A percentile compares a stretch with the other conserved stretches of the same genome.
Evolutionary conservation across 2,888 invertebrate species (phyloP).

Genomic region (Podotricha telesiphe): DNA sequence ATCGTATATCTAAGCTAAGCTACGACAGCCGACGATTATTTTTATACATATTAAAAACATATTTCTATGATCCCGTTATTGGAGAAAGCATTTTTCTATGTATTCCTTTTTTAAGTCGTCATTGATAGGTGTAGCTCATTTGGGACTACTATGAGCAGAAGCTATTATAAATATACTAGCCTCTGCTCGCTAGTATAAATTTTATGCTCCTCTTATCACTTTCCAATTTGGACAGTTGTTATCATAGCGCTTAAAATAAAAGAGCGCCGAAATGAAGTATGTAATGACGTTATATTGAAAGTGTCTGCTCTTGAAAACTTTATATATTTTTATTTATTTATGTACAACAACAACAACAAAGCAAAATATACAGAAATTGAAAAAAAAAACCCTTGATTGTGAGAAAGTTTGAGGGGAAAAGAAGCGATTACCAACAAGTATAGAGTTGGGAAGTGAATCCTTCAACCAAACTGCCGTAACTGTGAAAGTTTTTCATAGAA

Average conservation of each 20-base stretch:
- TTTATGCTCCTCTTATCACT: background rate
- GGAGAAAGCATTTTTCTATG: conserved; percentile 57
- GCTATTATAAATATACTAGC: background rate
- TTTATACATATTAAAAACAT: background rate
- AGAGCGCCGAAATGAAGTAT: background rate
- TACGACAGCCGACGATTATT: no score
- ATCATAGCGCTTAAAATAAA: conserved; percentile 8
- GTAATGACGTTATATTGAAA: background rate
- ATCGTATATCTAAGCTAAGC: no score
- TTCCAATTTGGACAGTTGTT: background rate
- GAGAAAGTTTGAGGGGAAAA: no score
- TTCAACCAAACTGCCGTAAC: no score
- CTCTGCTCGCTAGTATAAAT: background rate
- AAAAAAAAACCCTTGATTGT: no score
- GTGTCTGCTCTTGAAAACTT: background rate
- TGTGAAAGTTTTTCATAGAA: no score
- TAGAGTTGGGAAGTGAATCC: no score
- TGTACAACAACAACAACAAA: no score
- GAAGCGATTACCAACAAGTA: no score
- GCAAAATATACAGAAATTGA: no score
- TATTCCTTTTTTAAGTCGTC: conserved; percentile 58
- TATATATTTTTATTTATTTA: conserved; percentile 7
- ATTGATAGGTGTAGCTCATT: conserved; percentile 60
- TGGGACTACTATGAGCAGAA: conserved; percentile 57
- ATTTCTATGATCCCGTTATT: conserved; percentile 59